Evolutionary conservation across 2,797 vertebrate species (phyloP).

Genomic region (Lithobates pipiens): DNA sequence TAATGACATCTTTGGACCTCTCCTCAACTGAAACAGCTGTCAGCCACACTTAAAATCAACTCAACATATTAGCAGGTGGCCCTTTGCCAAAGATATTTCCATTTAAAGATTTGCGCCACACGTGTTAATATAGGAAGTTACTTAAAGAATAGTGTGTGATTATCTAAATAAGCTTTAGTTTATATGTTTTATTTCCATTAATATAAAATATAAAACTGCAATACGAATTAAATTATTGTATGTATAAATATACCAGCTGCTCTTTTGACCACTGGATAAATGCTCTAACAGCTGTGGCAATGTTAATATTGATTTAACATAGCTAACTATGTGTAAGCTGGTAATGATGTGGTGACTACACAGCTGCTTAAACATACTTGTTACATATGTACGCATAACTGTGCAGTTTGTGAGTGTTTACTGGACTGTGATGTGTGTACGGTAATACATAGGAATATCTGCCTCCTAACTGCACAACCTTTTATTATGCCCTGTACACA

Average conservation of each 20-base stretch:
- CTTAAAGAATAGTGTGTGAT: constrained; percentile 75
- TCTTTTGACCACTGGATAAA: neutral
- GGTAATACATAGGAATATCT: neutral
- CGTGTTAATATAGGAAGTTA: constrained; percentile 79
- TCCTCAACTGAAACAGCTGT: constrained; percentile 72
- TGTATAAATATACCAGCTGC: neutral
- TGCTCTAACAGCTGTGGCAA: neutral
- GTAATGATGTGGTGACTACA: constrained; percentile 6
- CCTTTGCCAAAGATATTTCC: constrained; percentile 79
- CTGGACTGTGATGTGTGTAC: neutral
- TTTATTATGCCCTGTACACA: too few relatives aligned
- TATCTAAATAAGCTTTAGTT: constrained; percentile 73
- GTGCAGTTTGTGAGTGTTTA: neutral
- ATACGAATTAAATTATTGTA: neutral
- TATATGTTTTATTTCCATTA: constrained; percentile 74
- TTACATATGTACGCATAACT: neutral
- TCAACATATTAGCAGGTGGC: constrained; percentile 77
- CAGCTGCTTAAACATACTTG: constrained; percentile 13
- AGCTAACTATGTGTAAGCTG: constrained; percentile 4
- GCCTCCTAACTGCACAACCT: neutral
- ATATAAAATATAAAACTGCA: neutral
- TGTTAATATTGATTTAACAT: constrained; percentile 26
- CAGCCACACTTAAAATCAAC: constrained; percentile 75
- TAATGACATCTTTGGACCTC: constrained; percentile 63
- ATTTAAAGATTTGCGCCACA: constrained; percentile 76